phyloP scores from a whole-genome alignment of 1,140 invertebrate genomes.

The Macrosteles quadrilineatus region DNA sequence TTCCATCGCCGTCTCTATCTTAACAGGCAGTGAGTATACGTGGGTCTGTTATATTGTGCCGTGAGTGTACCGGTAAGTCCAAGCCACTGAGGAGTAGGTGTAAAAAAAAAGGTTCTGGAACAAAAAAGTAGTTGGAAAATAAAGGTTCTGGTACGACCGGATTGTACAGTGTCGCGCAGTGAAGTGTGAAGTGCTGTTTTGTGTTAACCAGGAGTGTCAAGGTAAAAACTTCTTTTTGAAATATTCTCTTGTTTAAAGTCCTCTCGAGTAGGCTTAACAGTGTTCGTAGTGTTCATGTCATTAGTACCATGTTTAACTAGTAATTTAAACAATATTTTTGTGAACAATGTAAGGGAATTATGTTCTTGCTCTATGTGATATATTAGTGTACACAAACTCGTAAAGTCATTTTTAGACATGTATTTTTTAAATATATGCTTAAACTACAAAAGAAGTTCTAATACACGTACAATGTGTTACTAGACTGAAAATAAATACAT shows the following conservation, averaged over 20 bases:
- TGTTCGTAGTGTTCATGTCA: neutral
- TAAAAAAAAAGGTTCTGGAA: neutral
- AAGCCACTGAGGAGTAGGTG: neutral
- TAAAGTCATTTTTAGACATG: too few relatives aligned
- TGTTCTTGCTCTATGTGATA: neutral
- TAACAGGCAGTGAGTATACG: slow-evolving; percentile 6
- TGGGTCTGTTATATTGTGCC: neutral
- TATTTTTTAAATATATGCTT: too few relatives aligned
- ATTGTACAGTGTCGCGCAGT: neutral
- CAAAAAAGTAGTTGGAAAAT: neutral
- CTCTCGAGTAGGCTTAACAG: neutral
- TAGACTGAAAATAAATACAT: too few relatives aligned
- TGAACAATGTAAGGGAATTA: neutral
- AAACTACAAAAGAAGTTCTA: too few relatives aligned
- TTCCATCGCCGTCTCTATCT: slow-evolving; percentile 8
- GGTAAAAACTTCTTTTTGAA: slow-evolving; percentile 16
- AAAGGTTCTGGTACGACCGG: too few relatives aligned
- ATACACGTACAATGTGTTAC: too few relatives aligned
- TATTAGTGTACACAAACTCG: too few relatives aligned
- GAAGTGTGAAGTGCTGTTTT: neutral
- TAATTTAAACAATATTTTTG: neutral
- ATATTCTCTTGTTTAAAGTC: slow-evolving; percentile 5
- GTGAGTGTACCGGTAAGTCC: neutral
- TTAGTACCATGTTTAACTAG: neutral
- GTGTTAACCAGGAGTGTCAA: neutral